phyloP scores from a whole-genome alignment of 2,797 vertebrate species.

The Pangasius djambal region DNA sequence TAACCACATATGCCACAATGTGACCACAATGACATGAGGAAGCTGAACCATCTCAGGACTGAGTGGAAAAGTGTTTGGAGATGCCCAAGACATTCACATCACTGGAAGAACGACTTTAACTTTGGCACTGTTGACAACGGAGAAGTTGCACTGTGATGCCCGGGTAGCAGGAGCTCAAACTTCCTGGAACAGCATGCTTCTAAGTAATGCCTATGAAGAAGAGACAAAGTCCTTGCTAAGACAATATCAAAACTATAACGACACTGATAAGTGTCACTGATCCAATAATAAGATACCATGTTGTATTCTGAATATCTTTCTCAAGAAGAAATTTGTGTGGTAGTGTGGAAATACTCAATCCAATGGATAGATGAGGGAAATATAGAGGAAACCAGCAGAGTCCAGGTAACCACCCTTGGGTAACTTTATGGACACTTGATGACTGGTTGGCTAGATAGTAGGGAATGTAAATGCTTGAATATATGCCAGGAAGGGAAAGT shows the following conservation, averaged over 20 bases:
- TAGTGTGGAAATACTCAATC: background rate
- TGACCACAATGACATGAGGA: background rate
- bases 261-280: background rate
- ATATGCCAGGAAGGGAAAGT: background rate
- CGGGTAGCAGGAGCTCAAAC: background rate
- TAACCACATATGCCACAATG: background rate
- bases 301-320: background rate
- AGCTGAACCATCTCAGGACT: background rate
- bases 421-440: background rate
- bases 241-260: background rate
- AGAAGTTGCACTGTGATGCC: background rate
- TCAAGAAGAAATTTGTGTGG: background rate
- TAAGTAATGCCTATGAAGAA: background rate
- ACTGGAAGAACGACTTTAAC: background rate
- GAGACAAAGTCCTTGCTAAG: background rate
- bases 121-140: background rate
- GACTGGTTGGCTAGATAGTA: background rate
- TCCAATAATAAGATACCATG: background rate
- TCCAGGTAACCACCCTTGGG: background rate
- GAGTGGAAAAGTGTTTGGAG: background rate
- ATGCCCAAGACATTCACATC: background rate
- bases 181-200: background rate
- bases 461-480: background rate
- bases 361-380: background rate
- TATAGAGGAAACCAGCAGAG: background rate